Evolutionary conservation across 2,888 invertebrate genomes (phyloP), one percentile per base, ranked within the genome.

Genomic region (Odontothrips loti): DNA sequence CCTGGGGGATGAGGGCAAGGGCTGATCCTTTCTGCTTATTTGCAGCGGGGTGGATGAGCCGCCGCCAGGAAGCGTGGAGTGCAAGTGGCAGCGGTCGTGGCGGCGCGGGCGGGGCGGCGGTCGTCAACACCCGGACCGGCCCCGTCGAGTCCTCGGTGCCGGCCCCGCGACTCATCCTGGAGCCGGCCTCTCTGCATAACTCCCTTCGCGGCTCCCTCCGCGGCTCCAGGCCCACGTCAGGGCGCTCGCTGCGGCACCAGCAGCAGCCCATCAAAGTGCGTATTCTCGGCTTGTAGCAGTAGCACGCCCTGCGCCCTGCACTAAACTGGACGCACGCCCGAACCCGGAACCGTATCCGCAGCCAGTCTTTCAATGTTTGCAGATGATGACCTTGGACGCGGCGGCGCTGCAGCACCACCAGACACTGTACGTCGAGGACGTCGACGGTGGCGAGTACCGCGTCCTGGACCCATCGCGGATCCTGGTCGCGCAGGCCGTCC

Each of bases 41-140:
- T n/a, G 63, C 80, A 85, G 92, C 91, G 83, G 93, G 93, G 86
- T 93, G 93, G 93, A 90, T 89, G 86, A 92, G 92, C 20, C 82
- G 82, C 85, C 89, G 92, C 86, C 91, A 93, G 86, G 95, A 95
- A 90, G 95, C 95, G 48, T 96, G 95, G 95, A 95, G 95, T 85
- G 95, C 95, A 75, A 94, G 94, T 87, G 91, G 84, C n/a, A 83
- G 84, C 91, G 92, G 84, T 92, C 91, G 81, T 85, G 85, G 29
- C 84, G 86, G 43, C 92, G 92, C 85, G 93, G 93, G 93, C 92
- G 92, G 85, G 93, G 93, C 86, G 93, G 92, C 84, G 90, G 92
- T 84, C 91, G 91, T 84, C 88, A 79, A 80, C 84, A 80, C 43
- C 80, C 80, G 81, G 34, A 79, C 29, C 80, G 34, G 48, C 80